These are phyloP conservation scores for Galbula dea DNA, from an alignment of 2,113 vertebrate species.

Conservation along the genomic window DNA sequence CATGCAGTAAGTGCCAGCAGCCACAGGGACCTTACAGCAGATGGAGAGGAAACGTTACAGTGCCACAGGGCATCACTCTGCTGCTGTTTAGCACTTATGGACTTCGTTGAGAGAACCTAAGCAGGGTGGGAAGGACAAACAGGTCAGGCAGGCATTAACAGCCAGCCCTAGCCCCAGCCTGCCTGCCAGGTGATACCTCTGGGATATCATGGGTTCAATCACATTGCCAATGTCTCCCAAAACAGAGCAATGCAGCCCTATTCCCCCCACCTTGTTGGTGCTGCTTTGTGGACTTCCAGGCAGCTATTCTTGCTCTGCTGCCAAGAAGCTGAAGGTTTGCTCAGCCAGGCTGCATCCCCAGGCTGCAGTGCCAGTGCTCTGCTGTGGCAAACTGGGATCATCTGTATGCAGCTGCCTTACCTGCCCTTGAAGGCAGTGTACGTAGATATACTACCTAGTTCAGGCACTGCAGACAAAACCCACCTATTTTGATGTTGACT, in stretches of 20 bases:
- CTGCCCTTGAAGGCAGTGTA: not conserved
- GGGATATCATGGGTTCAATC: rapidly evolving
- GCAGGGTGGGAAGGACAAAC: not conserved
- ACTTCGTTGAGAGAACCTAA: rapidly evolving
- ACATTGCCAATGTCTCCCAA: not conserved
- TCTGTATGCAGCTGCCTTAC: rapidly evolving
- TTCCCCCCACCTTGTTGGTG: rapidly evolving
- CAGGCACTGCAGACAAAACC: not conserved
- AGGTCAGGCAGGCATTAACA: not conserved
- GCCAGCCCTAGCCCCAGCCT: not conserved
- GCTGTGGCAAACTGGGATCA: not conserved
- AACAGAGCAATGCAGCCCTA: not conserved
- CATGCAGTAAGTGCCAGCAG: not conserved
- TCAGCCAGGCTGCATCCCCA: no score
- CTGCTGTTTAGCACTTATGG: not conserved
- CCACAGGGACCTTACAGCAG: rapidly evolving
- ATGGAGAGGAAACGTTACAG: rapidly evolving
- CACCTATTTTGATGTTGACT: not conserved
- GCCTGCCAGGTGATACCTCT: no score
- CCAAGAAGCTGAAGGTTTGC: not conserved
- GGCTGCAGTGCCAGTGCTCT: rapidly evolving
- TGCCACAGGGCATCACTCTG: not conserved
- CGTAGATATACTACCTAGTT: not conserved
- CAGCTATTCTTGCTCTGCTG: rapidly evolving
- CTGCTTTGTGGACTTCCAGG: not conserved